Conservation (phyloP, 2,797 vertebrate species). For the Hoplostethus mediterraneus region DNA sequence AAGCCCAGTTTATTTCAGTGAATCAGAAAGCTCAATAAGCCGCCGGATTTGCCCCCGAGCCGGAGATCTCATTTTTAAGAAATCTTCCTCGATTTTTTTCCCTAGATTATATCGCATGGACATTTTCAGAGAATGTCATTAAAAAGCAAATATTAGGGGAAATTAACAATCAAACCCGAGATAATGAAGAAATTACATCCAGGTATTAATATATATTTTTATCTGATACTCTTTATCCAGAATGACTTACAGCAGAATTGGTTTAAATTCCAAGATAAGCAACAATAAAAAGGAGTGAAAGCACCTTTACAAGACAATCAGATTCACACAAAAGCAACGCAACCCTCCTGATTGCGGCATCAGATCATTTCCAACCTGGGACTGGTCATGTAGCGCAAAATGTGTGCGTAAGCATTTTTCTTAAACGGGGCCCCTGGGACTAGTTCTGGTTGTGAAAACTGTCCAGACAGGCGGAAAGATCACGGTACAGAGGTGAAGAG, state of each 20-base stretch:
- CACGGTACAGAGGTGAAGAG: too few relatives aligned
- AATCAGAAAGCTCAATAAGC: slow-evolving; percentile 33
- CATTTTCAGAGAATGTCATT: not conserved
- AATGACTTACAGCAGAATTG: not conserved
- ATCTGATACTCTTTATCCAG: not conserved
- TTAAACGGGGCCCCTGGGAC: too few relatives aligned
- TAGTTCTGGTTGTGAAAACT: too few relatives aligned
- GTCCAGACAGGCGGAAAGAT: not conserved
- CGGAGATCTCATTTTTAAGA: slow-evolving; percentile 7
- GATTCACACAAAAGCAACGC: too few relatives aligned
- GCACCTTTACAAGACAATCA: too few relatives aligned
- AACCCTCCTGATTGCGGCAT: too few relatives aligned
- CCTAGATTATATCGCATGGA: not conserved
- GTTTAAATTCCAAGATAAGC: not conserved
- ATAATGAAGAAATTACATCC: not conserved
- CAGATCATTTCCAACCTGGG: too few relatives aligned
- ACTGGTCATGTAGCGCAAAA: too few relatives aligned
- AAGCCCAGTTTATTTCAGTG: slow-evolving; percentile 35
- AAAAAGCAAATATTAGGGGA: not conserved
- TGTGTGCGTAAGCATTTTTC: too few relatives aligned
- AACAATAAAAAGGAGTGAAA: not conserved
- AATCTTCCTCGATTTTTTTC: not conserved
- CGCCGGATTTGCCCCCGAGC: slow-evolving; percentile 15
- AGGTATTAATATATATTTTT: slow-evolving; percentile 12
- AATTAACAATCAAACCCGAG: too few relatives aligned